Conservation (phyloP, 2,113 vertebrate genomes). For the Silurus glanis region DNA sequence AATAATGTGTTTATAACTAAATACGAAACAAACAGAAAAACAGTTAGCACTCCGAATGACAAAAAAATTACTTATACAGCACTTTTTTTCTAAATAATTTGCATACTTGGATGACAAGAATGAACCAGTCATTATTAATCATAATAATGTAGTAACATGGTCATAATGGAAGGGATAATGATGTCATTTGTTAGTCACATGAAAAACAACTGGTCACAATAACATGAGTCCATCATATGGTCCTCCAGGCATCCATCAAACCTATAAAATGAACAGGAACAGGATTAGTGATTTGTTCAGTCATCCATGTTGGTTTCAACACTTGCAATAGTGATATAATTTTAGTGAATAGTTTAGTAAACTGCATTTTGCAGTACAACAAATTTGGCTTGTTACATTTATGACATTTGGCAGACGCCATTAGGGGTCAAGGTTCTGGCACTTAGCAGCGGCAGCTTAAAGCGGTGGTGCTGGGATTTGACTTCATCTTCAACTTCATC, state of each 20-base stretch:
- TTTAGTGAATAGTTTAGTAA: background rate
- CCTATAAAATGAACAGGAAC: constrained; percentile 8
- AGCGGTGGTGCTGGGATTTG: no score
- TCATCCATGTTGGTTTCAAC: background rate
- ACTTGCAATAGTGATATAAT: background rate
- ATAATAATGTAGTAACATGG: background rate
- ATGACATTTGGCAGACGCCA: no score
- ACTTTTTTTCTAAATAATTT: background rate
- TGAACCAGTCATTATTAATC: background rate
- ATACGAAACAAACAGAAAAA: background rate
- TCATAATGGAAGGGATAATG: background rate
- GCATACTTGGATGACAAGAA: background rate
- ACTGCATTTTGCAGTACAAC: background rate
- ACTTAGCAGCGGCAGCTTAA: no score
- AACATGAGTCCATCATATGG: constrained; percentile 26
- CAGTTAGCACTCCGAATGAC: background rate
- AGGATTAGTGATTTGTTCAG: background rate
- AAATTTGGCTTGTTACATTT: background rate
- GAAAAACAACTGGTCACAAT: constrained; percentile 15
- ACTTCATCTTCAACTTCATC: no score
- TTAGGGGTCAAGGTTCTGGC: no score
- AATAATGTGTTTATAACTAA: background rate
- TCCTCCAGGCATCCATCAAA: constrained; percentile 30
- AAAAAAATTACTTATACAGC: background rate
- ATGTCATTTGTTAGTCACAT: background rate